Base-by-base conservation (phyloP, 1,140 invertebrate genomes). In the Phortica variegata region DNA sequence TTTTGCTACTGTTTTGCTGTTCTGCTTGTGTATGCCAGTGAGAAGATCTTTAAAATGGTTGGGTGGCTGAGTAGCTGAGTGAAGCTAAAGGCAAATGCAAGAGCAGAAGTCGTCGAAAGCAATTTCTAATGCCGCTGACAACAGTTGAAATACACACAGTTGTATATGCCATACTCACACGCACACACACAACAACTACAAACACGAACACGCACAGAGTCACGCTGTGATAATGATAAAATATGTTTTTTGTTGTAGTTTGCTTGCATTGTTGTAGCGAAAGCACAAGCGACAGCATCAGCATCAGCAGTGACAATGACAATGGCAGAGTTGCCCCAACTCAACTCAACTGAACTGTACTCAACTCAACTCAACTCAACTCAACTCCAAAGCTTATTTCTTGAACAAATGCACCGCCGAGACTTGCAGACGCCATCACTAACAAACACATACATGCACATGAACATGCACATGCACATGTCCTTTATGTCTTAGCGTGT, bases 1-100 rank as follows among this genome's bases (percentile, higher is more conserved):
- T 26, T 26, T 66, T 66, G 62, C 60, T 51, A 54, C 52, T 58
- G 55, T 10, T 26, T 61, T 55, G 55, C 58, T 58, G 34, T 48
- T 48, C 48, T 52, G 40, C 26, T 12, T 7, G 12, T 29, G 26
- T 29, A 29, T 29, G 12, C 26, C 6, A 29, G 26, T 29, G 12
- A 29, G 12, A 12, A 6, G 26, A 6, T 7, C 6, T 29, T 12
- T 29, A 29, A 12, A 6, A 29, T 7, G 26, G 26, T 7, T 7
- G 6, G 26, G 6, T 6, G 6, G 6, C 26, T 12, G 12, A 29
- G 12, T 7, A 12, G 26, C 6, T 29, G 26, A 6, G 12, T 7
- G 26, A 6, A 29, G 26, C 26, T 7, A 12, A 6, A 29, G 26
- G 48, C 16, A 17, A 34, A 45, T 12, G 10, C 29, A 51, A 47